Conservation (phyloP, 2,888 invertebrate species). For the Linyphia triangularis region DNA sequence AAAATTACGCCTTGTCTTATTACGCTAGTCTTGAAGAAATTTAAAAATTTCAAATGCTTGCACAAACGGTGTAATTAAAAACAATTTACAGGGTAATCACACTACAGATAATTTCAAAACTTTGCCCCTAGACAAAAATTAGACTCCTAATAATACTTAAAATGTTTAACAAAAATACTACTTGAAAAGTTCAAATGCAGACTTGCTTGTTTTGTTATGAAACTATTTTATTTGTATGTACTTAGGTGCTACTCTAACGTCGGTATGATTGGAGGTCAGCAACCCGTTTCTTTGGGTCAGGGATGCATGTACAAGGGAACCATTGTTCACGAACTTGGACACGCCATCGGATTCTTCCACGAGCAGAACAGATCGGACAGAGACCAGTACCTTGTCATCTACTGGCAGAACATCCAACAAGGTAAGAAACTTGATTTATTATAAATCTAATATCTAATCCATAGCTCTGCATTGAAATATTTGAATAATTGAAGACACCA, state of each 20-base stretch:
- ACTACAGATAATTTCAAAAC: background rate
- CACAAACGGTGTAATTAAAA: too few species aligned
- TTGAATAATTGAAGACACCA: too few species aligned
- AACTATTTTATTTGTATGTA: background rate
- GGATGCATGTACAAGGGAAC: slow-evolving; percentile 72
- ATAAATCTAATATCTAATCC: too few species aligned
- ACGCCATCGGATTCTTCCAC: slow-evolving; percentile 78
- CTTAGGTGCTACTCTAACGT: slow-evolving; percentile 72
- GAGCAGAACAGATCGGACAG: slow-evolving; percentile 79
- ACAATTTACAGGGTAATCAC: too few species aligned
- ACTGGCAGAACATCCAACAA: slow-evolving; percentile 77
- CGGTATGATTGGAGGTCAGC: slow-evolving; percentile 71
- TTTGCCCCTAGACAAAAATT: background rate
- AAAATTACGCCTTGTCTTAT: too few species aligned
- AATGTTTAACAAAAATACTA: too few species aligned
- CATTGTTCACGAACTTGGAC: slow-evolving; percentile 72
- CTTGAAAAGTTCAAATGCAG: too few species aligned
- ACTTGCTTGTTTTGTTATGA: too few species aligned
- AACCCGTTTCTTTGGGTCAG: slow-evolving; percentile 68
- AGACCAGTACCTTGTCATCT: slow-evolving; percentile 78
- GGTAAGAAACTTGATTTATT: slow-evolving; percentile 66
- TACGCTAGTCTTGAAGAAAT: too few species aligned
- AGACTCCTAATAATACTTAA: background rate
- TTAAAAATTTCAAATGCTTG: too few species aligned
- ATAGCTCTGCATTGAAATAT: too few species aligned